A percentile compares a stretch with the other conserved stretches of the same genome.
Evolutionary conservation across 1,140 invertebrate species (phyloP).

Genomic region (Eriosoma lanigerum): DNA sequence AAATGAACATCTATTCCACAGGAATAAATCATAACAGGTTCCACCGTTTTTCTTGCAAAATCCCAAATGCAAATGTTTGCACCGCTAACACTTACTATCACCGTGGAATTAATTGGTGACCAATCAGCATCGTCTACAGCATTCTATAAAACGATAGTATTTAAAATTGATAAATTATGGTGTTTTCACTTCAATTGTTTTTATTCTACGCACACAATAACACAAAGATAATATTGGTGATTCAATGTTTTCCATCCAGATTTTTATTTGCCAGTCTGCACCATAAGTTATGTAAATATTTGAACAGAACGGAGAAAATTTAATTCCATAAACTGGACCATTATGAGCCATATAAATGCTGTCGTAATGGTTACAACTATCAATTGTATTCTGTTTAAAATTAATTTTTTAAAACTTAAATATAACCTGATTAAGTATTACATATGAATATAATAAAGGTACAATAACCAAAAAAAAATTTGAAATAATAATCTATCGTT

Average conservation of each 20-base stretch:
- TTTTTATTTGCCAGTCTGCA: constrained; percentile 64
- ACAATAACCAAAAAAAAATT: too few species aligned
- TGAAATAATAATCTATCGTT: too few species aligned
- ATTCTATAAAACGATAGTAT: constrained; percentile 3
- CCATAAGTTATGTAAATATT: constrained; percentile 64
- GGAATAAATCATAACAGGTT: constrained; percentile 48
- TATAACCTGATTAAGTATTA: too few species aligned
- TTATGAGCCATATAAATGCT: constrained; percentile 61
- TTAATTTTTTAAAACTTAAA: background rate
- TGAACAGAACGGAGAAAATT: constrained; percentile 63
- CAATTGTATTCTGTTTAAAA: constrained; percentile 57
- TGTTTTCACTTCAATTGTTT: background rate
- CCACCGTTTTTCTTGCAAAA: constrained; percentile 53
- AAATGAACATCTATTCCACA: background rate
- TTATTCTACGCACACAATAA: constrained; percentile 11
- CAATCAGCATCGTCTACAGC: constrained; percentile 62
- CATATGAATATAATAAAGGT: too few species aligned
- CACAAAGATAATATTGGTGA: constrained; percentile 54
- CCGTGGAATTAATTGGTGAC: constrained; percentile 65
- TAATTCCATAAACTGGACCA: constrained; percentile 62
- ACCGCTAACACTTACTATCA: constrained; percentile 63
- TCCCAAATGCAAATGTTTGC: constrained; percentile 57
- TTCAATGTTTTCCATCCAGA: constrained; percentile 61
- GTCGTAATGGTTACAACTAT: constrained; percentile 55
- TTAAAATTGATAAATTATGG: too few species aligned